Evolutionary conservation across 2,113 vertebrate species (phyloP).

Genomic region (Python bivittatus): DNA sequence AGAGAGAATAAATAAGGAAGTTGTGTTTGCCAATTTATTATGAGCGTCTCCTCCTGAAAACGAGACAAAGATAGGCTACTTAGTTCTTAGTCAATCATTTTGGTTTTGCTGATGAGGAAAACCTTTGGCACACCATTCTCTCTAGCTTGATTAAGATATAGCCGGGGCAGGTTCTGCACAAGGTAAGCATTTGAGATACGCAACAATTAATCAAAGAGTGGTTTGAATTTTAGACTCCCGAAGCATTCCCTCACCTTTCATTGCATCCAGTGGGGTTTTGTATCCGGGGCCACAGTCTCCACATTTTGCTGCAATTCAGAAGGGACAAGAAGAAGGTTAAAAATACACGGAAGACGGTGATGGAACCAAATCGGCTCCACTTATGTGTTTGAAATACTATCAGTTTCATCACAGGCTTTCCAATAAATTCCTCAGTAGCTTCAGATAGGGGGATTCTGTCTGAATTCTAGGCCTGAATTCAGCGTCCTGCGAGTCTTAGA

Average conservation of each 20-base stretch:
- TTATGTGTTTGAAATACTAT: no score
- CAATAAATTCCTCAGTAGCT: not conserved
- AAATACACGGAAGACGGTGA: not conserved
- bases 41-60: no score
- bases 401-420: not conserved
- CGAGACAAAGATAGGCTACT: no score
- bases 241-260: conserved; percentile 80
- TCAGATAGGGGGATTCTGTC: not conserved
- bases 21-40: no score
- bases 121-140: not conserved
- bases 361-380: no score
- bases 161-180: no score
- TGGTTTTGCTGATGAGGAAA: not conserved
- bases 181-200: no score
- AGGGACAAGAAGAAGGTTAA: not conserved
- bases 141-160: not conserved
- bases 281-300: conserved; percentile 87
- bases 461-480: not conserved
- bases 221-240: not conserved
- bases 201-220: not conserved
- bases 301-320: conserved; percentile 74
- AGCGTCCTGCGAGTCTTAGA: no score
- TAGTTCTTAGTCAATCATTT: not conserved
- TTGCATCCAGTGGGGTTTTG: conserved; percentile 84
- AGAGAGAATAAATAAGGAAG: no score